Base-by-base conservation (phyloP, 2,888 invertebrate genomes). In the Pseudanteris insignis region DNA sequence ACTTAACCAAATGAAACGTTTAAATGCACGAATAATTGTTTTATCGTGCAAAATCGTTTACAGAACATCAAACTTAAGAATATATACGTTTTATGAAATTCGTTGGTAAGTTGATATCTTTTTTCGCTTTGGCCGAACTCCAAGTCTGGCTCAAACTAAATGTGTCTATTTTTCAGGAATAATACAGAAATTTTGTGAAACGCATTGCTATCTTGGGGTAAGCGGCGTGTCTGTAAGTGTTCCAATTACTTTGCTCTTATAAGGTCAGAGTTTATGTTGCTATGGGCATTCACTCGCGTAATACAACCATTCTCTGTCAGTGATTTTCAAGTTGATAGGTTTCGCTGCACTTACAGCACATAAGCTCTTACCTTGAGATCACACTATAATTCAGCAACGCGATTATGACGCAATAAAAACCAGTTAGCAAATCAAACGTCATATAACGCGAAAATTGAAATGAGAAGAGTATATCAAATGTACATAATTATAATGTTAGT, bases 291-390 rank as follows among this genome's bases (percentile, higher is more conserved):
- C 48, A 61, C 14, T 54, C 48, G 48, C 47, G 41, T 53, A 53
- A 58, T 63, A 55, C 47, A 46, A 50, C 50, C 26, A 47, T 63
- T 43, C 46, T 43, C 46, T 43, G 37, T 44, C 46, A 32, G 43
- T 46, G 54, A 59, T 59, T 63, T 59, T 37, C 33, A 63, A 59
- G 33, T 63, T 63, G 29, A 54, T 44, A 53, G 50, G 47, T 55
- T 59, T 41, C 63, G 13, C 41, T 47, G 57, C 79, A 80, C 81
- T 81, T 81, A 77, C 80, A 78, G 77, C 80, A 77, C 77, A 76
- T 78, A 77, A 79, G 69, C 81, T 79, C 77, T 79, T 79, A 79
- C 80, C 81, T 81, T 79, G 69, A 72, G 72, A 75, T 74, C 70
- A 18, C 57, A 37, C 41, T 36, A 34, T 29, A 51, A 43, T 44